Conservation (phyloP, 2,797 vertebrate species). For the Mallotus villosus region DNA sequence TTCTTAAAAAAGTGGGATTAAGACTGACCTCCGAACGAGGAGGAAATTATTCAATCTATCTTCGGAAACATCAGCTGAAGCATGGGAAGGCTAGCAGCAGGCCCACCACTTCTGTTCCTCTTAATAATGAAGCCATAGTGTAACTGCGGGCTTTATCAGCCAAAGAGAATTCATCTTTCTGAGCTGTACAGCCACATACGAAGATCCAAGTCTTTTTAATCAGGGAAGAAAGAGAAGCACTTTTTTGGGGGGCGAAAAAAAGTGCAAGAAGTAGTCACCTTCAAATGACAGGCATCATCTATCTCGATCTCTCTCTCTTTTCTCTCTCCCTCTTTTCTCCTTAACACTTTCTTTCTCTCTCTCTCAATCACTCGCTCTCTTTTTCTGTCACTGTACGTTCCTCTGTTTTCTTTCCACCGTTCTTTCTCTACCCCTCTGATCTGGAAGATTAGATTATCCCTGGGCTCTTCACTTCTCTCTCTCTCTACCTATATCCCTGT, state of each 20-base stretch:
- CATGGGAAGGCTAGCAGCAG: constrained; percentile 14
- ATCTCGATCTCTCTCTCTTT: neutral
- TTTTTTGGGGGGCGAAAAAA: neutral
- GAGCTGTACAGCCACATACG: constrained; percentile 27
- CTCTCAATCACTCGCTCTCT: constrained; percentile 17
- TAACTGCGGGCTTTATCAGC: constrained; percentile 21
- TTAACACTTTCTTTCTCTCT: constrained; percentile 15
- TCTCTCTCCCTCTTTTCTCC: constrained; percentile 29
- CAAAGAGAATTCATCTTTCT: constrained; percentile 28
- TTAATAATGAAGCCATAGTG: constrained; percentile 19
- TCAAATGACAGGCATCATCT: constrained; percentile 54
- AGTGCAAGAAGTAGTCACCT: constrained; percentile 54
- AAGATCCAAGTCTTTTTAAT: constrained; percentile 40
- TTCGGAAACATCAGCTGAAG: constrained; percentile 21
- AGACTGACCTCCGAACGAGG: constrained; percentile 2
- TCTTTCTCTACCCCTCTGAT: constrained; percentile 16
- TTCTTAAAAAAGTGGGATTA: neutral
- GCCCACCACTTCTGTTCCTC: constrained; percentile 20
- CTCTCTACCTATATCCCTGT: constrained; percentile 1
- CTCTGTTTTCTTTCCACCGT: neutral
- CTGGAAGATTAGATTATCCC: too few relatives aligned
- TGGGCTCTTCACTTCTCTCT: constrained; percentile 33
- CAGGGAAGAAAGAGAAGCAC: constrained; percentile 14
- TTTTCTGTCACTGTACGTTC: neutral
- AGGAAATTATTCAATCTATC: constrained; percentile 28